These are phyloP conservation scores for Rallus limicola DNA, from an alignment of 2,113 vertebrate species.

Conservation along the genomic window DNA sequence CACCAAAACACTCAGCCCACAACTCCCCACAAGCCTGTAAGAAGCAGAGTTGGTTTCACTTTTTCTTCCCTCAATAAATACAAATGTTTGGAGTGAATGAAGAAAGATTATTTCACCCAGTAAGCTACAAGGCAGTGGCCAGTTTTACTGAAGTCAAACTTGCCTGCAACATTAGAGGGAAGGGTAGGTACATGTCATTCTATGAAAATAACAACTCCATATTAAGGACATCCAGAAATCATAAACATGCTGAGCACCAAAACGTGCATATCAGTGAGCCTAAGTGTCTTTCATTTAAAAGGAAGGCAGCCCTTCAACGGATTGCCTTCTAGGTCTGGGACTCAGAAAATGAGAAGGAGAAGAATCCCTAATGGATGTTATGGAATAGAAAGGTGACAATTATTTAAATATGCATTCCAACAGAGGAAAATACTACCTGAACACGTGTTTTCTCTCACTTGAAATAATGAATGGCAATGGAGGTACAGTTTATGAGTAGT, in stretches of 20 bases:
- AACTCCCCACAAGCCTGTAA: not conserved
- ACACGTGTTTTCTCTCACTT: not conserved
- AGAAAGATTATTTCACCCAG: not conserved
- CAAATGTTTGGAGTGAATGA: not conserved
- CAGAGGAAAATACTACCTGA: not conserved
- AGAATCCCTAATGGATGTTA: not conserved
- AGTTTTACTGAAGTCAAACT: not conserved
- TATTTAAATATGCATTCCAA: not conserved
- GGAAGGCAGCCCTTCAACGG: not conserved
- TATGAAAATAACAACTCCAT: not conserved
- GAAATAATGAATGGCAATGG: not conserved
- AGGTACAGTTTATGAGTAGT: not conserved
- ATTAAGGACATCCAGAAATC: not conserved
- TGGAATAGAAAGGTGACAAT: not conserved
- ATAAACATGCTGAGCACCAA: not conserved
- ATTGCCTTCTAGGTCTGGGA: not conserved
- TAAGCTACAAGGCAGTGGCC: not conserved
- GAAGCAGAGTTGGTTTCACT: not conserved
- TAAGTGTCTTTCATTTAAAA: not conserved
- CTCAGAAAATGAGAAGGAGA: not conserved
- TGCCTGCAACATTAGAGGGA: not conserved
- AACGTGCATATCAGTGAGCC: not conserved
- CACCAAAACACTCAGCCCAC: not conserved
- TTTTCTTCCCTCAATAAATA: not conserved
- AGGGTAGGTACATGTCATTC: not conserved